A percentile compares a stretch with the other conserved stretches of the same genome.
These are phyloP conservation scores for Ceratina australensis DNA, from an alignment of 1,140 invertebrate species.

Conservation along the genomic window DNA sequence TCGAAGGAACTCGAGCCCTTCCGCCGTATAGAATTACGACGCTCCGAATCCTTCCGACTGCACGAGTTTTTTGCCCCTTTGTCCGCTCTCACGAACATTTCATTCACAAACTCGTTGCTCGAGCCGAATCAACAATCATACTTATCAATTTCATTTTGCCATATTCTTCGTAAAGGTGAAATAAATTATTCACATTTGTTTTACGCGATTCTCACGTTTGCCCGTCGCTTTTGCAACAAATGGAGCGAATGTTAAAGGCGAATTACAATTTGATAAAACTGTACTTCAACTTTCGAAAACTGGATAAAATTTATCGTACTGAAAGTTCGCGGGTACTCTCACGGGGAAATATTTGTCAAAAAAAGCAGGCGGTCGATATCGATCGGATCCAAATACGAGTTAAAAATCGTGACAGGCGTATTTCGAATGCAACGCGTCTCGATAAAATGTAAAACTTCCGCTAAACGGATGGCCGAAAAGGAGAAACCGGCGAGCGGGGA, in stretches of 20 bases:
- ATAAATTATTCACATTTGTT: no score
- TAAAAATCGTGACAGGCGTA: not conserved
- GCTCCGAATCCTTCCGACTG: not conserved
- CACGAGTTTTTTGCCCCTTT: not conserved
- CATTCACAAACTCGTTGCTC: not conserved
- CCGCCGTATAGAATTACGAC: conserved; percentile 6
- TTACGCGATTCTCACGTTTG: not conserved
- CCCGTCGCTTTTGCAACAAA: not conserved
- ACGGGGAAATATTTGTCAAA: conserved; percentile 19
- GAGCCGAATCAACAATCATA: not conserved
- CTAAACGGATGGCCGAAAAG: conserved; percentile 42
- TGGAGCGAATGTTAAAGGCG: not conserved
- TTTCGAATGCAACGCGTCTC: conserved; percentile 46
- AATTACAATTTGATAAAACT: not conserved
- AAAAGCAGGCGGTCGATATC: conserved; percentile 4
- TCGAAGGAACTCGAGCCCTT: conserved; percentile 6
- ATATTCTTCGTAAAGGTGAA: no score
- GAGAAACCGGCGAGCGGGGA: conserved; percentile 3
- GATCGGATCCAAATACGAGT: conserved; percentile 14
- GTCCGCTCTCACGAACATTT: not conserved
- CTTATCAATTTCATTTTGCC: no score
- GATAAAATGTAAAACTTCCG: conserved; percentile 57
- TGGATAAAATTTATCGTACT: not conserved
- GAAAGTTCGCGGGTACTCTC: not conserved
- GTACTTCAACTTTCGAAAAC: not conserved